Evolutionary conservation across 2,113 vertebrate genomes (phyloP).

Genomic region (Fulica atra): DNA sequence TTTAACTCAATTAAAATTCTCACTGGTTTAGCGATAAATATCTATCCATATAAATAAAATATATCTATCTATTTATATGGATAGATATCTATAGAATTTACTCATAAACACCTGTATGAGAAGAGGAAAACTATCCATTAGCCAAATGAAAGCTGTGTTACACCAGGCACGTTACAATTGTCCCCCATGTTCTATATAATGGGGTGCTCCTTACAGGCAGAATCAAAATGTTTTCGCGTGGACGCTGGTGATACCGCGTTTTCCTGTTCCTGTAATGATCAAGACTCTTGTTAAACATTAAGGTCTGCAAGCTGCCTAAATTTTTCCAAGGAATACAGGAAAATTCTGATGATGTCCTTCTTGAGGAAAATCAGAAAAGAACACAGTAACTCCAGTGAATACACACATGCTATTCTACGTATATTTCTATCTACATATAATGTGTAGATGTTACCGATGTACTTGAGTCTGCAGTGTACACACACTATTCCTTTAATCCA

Average conservation of each 20-base stretch:
- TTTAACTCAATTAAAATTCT: background rate
- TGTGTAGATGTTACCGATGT: background rate
- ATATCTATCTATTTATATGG: too few species aligned
- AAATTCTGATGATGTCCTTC: background rate
- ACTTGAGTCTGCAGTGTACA: background rate
- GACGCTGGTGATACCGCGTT: background rate
- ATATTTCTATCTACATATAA: background rate
- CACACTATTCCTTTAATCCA: background rate
- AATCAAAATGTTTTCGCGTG: background rate
- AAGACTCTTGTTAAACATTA: background rate
- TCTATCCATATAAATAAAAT: too few species aligned
- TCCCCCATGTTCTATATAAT: background rate
- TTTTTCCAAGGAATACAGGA: background rate
- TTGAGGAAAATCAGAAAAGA: background rate
- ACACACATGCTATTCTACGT: background rate
- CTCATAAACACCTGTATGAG: background rate
- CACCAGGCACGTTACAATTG: background rate
- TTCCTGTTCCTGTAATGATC: background rate
- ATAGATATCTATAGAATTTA: background rate
- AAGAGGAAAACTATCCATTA: background rate
- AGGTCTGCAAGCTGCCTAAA: background rate
- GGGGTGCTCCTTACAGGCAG: background rate
- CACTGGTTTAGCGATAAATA: background rate
- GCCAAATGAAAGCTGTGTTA: background rate
- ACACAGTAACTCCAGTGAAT: background rate